Conservation (phyloP, 2,113 vertebrate genomes). For the Mystacornis crossleyi region DNA sequence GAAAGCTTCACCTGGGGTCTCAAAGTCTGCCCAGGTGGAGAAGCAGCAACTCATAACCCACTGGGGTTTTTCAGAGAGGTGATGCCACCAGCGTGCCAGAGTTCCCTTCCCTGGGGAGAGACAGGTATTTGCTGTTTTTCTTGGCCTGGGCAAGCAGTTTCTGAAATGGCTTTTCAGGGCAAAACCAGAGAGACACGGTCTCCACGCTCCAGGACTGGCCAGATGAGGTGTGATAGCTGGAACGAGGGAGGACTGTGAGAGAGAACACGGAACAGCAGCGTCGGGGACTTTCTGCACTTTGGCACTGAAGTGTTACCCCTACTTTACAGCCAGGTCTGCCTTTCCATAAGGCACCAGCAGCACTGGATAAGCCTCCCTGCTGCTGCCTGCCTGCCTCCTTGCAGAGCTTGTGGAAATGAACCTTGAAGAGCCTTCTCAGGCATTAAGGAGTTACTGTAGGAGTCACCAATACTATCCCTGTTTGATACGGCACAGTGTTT, state of each 20-base stretch:
- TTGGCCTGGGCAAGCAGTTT: background rate
- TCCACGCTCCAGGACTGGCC: background rate
- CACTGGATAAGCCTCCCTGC: accelerated
- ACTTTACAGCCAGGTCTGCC: background rate
- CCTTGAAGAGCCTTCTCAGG: background rate
- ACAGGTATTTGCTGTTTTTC: background rate
- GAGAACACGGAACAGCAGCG: background rate
- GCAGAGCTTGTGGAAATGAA: background rate
- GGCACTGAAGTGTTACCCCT: background rate
- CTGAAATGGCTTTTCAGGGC: background rate
- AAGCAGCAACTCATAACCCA: background rate
- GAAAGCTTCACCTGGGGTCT: background rate
- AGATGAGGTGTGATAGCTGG: background rate
- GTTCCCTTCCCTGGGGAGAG: background rate
- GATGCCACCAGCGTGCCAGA: background rate
- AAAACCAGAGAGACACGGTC: background rate
- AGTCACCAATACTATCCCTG: background rate
- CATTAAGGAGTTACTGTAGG: background rate
- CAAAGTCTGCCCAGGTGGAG: background rate
- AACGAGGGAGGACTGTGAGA: background rate
- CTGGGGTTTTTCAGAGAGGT: background rate
- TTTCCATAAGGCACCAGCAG: background rate
- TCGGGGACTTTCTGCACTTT: background rate
- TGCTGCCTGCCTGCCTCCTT: background rate
- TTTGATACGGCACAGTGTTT: background rate